These are phyloP conservation scores for Rhinopomastus cyanomelas DNA, from an alignment of 2,113 vertebrate species.

Conservation along the genomic window DNA sequence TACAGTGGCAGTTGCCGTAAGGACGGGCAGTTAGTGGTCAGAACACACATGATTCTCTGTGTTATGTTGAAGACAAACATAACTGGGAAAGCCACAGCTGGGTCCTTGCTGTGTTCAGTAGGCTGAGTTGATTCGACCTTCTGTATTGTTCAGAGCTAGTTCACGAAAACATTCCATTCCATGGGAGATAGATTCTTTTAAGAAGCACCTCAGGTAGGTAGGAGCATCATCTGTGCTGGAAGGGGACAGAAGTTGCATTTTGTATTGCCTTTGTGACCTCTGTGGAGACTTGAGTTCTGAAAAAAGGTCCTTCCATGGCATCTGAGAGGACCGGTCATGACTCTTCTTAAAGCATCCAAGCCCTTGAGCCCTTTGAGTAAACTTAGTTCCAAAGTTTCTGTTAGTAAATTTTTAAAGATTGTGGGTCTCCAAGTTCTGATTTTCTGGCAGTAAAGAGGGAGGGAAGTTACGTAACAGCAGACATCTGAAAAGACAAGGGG, in stretches of 20 bases:
- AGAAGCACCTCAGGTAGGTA: neutral
- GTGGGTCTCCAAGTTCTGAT: too few species aligned
- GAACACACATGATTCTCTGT: neutral
- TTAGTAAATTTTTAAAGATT: too few species aligned
- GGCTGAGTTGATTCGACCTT: neutral
- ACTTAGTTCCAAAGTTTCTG: too few species aligned
- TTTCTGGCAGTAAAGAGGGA: too few species aligned
- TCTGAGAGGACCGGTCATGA: too few species aligned
- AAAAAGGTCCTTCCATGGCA: neutral
- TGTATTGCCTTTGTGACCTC: neutral
- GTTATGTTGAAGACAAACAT: neutral
- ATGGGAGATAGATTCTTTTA: neutral
- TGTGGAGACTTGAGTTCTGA: neutral
- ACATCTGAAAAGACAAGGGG: too few species aligned
- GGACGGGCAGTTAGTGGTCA: neutral
- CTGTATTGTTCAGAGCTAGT: neutral
- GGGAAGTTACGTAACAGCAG: too few species aligned
- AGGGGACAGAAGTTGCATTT: neutral
- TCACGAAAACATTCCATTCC: neutral
- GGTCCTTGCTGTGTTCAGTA: neutral
- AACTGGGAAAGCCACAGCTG: neutral
- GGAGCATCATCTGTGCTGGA: neutral
- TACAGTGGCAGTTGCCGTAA: constrained; percentile 2
- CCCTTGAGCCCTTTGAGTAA: too few species aligned
- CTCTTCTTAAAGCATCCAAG: too few species aligned